phyloP scores from a whole-genome alignment of 2,888 invertebrate genomes.

The Plutella xylostella region DNA sequence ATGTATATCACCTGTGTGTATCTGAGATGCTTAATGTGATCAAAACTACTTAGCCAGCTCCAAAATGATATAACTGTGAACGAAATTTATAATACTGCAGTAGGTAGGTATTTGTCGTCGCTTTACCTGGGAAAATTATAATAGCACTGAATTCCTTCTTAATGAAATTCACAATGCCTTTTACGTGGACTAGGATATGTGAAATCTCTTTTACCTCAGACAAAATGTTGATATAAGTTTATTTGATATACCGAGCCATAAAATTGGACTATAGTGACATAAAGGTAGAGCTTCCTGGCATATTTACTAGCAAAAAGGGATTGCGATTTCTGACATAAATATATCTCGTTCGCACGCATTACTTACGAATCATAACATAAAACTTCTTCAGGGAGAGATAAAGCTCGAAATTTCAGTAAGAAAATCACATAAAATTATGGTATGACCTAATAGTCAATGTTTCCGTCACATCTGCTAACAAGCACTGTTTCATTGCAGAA shows the following conservation, averaged over 20 bases:
- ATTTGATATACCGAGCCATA: neutral
- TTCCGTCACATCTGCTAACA: too few species aligned
- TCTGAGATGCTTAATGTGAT: too few species aligned
- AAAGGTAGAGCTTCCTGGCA: slow-evolving; percentile 3
- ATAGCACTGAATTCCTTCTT: neutral
- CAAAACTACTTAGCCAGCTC: too few species aligned
- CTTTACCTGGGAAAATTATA: neutral
- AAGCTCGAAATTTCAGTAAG: neutral
- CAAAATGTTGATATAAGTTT: too few species aligned
- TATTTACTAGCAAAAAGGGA: slow-evolving; percentile 53
- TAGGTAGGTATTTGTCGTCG: neutral
- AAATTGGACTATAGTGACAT: slow-evolving; percentile 3
- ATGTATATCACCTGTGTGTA: too few species aligned
- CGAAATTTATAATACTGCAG: slow-evolving; percentile 1
- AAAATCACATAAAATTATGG: slow-evolving; percentile 1
- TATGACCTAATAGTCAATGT: too few species aligned
- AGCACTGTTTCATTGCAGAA: too few species aligned
- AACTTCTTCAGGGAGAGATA: slow-evolving; percentile 8
- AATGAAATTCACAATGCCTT: too few species aligned
- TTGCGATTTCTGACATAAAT: slow-evolving; percentile 22
- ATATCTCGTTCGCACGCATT: slow-evolving; percentile 43
- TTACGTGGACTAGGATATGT: too few species aligned
- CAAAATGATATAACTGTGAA: too few species aligned
- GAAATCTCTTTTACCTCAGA: too few species aligned
- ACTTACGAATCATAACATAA: slow-evolving; percentile 49